Evolutionary conservation across 1,140 invertebrate species (phyloP).

Genomic region (Drosophila trapezifrons): DNA sequence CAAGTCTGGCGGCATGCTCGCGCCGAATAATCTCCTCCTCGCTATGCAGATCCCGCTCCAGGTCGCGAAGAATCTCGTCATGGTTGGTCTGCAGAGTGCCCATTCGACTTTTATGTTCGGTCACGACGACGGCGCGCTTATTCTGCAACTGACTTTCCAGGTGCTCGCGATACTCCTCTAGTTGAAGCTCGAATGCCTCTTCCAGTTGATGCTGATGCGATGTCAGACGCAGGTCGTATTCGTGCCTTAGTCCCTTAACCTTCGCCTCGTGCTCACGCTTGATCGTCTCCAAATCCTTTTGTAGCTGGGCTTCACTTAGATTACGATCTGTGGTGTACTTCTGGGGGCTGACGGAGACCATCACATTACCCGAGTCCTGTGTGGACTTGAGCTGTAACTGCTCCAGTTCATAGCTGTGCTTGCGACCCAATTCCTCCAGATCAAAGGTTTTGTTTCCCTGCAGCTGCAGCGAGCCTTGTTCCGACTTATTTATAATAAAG

Average conservation of each 20-base stretch:
- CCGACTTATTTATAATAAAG: slow-evolving; percentile 77
- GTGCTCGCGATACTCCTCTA: slow-evolving; percentile 66
- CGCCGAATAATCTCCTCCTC: slow-evolving; percentile 87
- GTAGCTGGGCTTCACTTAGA: slow-evolving; percentile 52
- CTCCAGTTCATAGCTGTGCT: slow-evolving; percentile 83
- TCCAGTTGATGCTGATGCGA: slow-evolving; percentile 85
- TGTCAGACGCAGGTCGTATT: slow-evolving; percentile 85
- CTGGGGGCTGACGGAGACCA: not conserved
- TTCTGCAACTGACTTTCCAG: slow-evolving; percentile 84
- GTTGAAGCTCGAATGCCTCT: slow-evolving; percentile 84
- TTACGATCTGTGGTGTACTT: slow-evolving; percentile 51
- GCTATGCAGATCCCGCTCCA: slow-evolving; percentile 87
- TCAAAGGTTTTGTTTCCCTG: slow-evolving; percentile 61
- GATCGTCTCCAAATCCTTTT: slow-evolving; percentile 73
- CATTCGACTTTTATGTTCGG: slow-evolving; percentile 85
- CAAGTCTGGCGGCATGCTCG: slow-evolving; percentile 87
- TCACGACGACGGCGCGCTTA: slow-evolving; percentile 84
- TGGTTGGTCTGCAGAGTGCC: slow-evolving; percentile 85
- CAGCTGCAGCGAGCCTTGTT: slow-evolving; percentile 56
- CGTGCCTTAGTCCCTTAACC: slow-evolving; percentile 84
- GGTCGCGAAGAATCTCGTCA: slow-evolving; percentile 85
- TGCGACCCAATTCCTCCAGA: slow-evolving; percentile 61
- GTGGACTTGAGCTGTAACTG: slow-evolving; percentile 63
- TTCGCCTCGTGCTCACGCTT: slow-evolving; percentile 84
- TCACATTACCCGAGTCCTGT: not conserved